These are phyloP conservation scores for Drosophila recens DNA, from an alignment of 2,888 invertebrate genomes.

Conservation along the genomic window DNA sequence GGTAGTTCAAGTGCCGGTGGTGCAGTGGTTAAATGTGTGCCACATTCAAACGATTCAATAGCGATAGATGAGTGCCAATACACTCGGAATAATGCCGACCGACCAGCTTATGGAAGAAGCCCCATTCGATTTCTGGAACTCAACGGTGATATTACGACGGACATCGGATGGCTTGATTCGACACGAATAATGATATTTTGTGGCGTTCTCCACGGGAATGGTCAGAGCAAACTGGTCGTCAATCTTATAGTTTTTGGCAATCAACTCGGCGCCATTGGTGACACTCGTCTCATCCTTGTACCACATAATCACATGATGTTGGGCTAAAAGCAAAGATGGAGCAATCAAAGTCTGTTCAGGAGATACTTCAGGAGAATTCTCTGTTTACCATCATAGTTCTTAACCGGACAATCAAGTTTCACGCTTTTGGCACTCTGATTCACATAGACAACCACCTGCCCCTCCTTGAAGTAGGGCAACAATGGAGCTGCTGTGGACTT, in stretches of 20 bases:
- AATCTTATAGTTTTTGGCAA: slow-evolving; percentile 37
- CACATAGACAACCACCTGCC: slow-evolving; percentile 37
- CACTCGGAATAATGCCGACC: slow-evolving; percentile 17
- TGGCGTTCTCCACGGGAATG: slow-evolving; percentile 56
- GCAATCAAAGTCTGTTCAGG: not conserved
- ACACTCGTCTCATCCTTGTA: slow-evolving; percentile 42
- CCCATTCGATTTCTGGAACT: slow-evolving; percentile 34
- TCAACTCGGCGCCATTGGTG: slow-evolving; percentile 31
- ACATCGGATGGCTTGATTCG: slow-evolving; percentile 41
- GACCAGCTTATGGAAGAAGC: slow-evolving; percentile 23
- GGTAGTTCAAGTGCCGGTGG: slow-evolving; percentile 67
- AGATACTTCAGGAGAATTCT: not conserved
- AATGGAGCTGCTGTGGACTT: slow-evolving; percentile 46
- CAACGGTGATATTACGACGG: slow-evolving; percentile 43
- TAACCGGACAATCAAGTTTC: slow-evolving; percentile 64
- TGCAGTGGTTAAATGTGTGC: slow-evolving; percentile 41
- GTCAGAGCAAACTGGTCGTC: slow-evolving; percentile 47
- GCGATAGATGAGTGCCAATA: slow-evolving; percentile 28
- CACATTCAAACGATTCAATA: slow-evolving; percentile 42
- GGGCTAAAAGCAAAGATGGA: slow-evolving; percentile 25
- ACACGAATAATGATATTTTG: slow-evolving; percentile 45
- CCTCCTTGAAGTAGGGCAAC: slow-evolving; percentile 59
- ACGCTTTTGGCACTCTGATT: slow-evolving; percentile 38
- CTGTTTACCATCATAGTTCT: slow-evolving; percentile 61
- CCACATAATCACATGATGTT: slow-evolving; percentile 59